Conservation (phyloP, 2,888 invertebrate species). For the Synergus gifuensis region DNA sequence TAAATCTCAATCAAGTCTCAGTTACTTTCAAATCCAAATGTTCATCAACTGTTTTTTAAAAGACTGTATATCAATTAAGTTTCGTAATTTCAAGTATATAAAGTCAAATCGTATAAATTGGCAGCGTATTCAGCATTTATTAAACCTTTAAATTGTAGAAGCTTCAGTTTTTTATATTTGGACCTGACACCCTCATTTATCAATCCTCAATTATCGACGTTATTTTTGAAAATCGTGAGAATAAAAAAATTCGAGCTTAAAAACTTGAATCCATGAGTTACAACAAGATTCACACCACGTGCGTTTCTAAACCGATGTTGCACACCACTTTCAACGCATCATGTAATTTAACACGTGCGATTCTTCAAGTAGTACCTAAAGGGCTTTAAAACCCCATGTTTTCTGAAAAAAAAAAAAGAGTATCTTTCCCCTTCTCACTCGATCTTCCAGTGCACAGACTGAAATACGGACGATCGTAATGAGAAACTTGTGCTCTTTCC, state of each 20-base stretch:
- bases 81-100: not conserved
- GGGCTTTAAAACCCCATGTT: slow-evolving; percentile 39
- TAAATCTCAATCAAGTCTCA: not conserved
- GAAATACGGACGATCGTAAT: slow-evolving; percentile 59
- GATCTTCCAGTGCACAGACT: slow-evolving; percentile 26
- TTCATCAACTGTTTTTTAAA: not conserved
- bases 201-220: too few relatives aligned
- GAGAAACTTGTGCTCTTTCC: slow-evolving; percentile 72
- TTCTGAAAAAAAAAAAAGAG: slow-evolving; percentile 26
- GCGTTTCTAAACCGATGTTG: slow-evolving; percentile 35
- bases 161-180: too few relatives aligned
- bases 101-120: not conserved
- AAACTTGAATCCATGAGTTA: slow-evolving; percentile 18
- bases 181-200: too few relatives aligned
- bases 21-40: not conserved
- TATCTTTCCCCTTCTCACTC: slow-evolving; percentile 39
- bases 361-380: slow-evolving; percentile 34
- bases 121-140: too few relatives aligned
- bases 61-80: not conserved
- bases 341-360: slow-evolving; percentile 40
- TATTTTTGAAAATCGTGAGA: not conserved
- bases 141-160: too few relatives aligned
- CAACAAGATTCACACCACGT: slow-evolving; percentile 36
- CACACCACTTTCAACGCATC: slow-evolving; percentile 34
- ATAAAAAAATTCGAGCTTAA: not conserved